Conservation (phyloP, 2,888 invertebrate genomes). For the Leptogaster cylindrica region DNA sequence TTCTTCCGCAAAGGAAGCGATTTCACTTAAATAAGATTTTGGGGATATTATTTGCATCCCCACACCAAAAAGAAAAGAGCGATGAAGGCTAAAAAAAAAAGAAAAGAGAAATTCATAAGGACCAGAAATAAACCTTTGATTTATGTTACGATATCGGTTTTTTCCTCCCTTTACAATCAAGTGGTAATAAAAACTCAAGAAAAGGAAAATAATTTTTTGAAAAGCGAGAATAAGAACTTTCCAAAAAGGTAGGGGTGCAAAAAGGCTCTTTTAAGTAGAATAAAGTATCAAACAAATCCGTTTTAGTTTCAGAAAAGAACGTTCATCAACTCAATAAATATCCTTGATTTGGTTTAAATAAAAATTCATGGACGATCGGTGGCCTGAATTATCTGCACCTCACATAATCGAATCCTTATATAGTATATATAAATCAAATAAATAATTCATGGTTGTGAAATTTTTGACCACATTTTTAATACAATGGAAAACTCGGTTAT, state of each 20-base stretch:
- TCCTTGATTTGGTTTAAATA: conserved; percentile 4
- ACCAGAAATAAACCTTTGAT: conserved; percentile 25
- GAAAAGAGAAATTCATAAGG: conserved; percentile 34
- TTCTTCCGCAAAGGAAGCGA: conserved; percentile 16
- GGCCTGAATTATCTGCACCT: conserved; percentile 18
- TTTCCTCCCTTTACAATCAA: conserved; percentile 20
- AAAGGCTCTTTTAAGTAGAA: neutral
- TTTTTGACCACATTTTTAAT: conserved; percentile 27
- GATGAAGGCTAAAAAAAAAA: conserved; percentile 21
- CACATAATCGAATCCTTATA: conserved; percentile 11
- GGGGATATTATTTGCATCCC: conserved; percentile 33
- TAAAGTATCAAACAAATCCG: neutral
- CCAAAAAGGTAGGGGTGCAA: conserved; percentile 6
- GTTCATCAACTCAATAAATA: conserved; percentile 3
- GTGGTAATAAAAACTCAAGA: conserved; percentile 24
- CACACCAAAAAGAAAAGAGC: conserved; percentile 6
- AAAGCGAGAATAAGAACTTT: neutral
- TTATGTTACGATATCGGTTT: conserved; percentile 24
- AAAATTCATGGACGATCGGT: conserved; percentile 24
- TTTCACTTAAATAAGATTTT: conserved; percentile 29
- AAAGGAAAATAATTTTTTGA: conserved; percentile 30
- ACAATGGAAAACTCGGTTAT: neutral
- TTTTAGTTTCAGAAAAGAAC: conserved; percentile 5
- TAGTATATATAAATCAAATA: conserved; percentile 9
- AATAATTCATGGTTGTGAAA: conserved; percentile 32